These are phyloP conservation scores for Tiliqua scincoides DNA, from an alignment of 2,113 vertebrate species.

Conservation along the genomic window DNA sequence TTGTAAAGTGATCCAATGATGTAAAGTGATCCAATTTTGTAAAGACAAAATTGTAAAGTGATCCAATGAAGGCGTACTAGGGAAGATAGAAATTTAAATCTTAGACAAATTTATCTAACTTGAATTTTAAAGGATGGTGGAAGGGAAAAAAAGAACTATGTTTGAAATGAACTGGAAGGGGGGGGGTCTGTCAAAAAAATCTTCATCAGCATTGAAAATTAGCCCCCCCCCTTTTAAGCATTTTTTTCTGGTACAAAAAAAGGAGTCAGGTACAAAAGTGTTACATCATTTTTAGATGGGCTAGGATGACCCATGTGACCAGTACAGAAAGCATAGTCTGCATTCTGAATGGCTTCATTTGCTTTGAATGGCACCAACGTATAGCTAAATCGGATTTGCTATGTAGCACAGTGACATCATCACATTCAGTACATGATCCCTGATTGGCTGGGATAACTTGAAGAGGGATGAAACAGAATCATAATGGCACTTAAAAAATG, in stretches of 20 bases:
- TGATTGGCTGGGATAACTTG: background rate
- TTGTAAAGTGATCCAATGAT: no score
- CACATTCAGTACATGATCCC: background rate
- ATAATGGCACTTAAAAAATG: background rate
- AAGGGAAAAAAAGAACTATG: background rate
- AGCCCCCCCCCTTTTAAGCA: background rate
- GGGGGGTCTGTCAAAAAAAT: background rate
- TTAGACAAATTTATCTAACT: background rate
- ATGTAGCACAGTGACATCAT: background rate
- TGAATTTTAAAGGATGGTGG: background rate
- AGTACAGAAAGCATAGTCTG: background rate
- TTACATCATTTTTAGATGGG: background rate
- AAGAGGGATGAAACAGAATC: background rate
- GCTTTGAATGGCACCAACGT: background rate
- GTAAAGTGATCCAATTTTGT: no score
- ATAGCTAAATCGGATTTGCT: background rate
- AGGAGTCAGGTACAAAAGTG: background rate
- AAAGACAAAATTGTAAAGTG: no score
- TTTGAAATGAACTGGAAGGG: no score
- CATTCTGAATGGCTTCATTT: background rate
- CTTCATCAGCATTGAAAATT: background rate
- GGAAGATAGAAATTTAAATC: background rate
- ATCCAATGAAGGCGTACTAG: background rate
- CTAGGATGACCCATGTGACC: background rate
- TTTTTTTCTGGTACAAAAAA: background rate